Conservation (phyloP, 64 coral and sea anemone genomes). For the Pocillopora verrucosa region DNA sequence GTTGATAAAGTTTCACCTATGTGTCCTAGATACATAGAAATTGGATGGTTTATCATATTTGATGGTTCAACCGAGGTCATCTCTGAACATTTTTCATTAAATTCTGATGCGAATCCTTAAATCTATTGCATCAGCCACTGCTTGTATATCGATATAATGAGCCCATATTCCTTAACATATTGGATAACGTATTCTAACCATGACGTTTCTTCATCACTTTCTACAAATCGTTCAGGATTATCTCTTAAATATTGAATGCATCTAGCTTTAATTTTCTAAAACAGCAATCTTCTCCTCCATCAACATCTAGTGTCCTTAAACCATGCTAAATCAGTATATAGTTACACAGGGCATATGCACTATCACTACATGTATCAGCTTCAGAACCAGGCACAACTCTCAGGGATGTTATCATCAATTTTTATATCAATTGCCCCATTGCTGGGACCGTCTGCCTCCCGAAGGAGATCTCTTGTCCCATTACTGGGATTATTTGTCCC, state of each 20-base stretch:
- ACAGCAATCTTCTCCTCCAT: neutral
- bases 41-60: neutral
- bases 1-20: neutral
- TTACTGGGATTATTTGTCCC: too few species aligned
- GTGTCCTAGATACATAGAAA: neutral
- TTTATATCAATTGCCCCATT: too few species aligned
- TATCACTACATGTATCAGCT: too few species aligned
- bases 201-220: neutral
- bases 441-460: too few species aligned
- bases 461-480: too few species aligned
- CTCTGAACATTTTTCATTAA: neutral
- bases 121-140: too few species aligned
- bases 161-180: neutral
- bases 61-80: conserved; percentile 3
- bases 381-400: too few species aligned
- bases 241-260: conserved; percentile 2
- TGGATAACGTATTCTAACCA: neutral
- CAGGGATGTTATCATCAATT: too few species aligned
- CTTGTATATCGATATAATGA: too few species aligned
- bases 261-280: neutral
- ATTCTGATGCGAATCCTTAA: too few species aligned
- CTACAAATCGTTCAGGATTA: neutral
- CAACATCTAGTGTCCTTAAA: conserved; percentile 43
- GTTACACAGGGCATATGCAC: too few species aligned
- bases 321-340: neutral